Conservation (phyloP, 2,113 vertebrate genomes). For the Takifugu flavidus region DNA sequence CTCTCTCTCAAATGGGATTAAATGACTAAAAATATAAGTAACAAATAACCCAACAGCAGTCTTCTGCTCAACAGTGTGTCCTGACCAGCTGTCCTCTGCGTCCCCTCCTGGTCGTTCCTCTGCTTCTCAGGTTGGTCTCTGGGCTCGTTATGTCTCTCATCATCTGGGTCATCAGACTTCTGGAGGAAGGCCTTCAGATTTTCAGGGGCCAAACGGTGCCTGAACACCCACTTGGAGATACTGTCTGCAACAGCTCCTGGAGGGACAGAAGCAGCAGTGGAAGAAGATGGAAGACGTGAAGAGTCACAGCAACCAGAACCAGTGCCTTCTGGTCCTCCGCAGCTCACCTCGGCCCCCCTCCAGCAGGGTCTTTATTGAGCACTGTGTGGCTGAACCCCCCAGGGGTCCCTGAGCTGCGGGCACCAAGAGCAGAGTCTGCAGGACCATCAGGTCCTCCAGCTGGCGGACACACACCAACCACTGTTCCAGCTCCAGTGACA, state of each 20-base stretch:
- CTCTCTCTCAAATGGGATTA: too few species aligned
- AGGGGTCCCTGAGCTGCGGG: slow-evolving; percentile 62
- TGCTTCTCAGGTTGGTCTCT: slow-evolving; percentile 9
- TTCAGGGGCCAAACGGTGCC: slow-evolving; percentile 80
- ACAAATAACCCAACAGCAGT: too few species aligned
- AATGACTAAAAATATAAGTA: too few species aligned
- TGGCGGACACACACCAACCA: slow-evolving; percentile 92
- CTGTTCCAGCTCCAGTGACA: slow-evolving; percentile 93
- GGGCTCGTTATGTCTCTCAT: slow-evolving; percentile 24
- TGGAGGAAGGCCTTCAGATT: slow-evolving; percentile 75
- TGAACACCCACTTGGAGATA: slow-evolving; percentile 94
- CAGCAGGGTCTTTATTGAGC: slow-evolving; percentile 86
- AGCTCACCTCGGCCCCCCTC: slow-evolving; percentile 89
- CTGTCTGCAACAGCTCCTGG: slow-evolving; percentile 90
- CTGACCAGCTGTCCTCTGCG: slow-evolving; percentile 52
- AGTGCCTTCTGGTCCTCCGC: too few species aligned
- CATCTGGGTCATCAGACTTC: slow-evolving; percentile 49
- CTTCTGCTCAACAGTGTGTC: neutral
- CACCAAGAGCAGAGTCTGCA: slow-evolving; percentile 85
- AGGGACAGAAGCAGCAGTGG: neutral
- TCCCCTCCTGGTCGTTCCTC: slow-evolving; percentile 15
- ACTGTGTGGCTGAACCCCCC: slow-evolving; percentile 73
- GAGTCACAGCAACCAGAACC: neutral
- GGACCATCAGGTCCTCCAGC: slow-evolving; percentile 88
- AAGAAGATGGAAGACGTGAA: neutral